Percentiles rank a stretch among this genome's conserved stretches.
phyloP scores from a whole-genome alignment of 2,113 vertebrate species.

The Psilopogon haemacephalus region DNA sequence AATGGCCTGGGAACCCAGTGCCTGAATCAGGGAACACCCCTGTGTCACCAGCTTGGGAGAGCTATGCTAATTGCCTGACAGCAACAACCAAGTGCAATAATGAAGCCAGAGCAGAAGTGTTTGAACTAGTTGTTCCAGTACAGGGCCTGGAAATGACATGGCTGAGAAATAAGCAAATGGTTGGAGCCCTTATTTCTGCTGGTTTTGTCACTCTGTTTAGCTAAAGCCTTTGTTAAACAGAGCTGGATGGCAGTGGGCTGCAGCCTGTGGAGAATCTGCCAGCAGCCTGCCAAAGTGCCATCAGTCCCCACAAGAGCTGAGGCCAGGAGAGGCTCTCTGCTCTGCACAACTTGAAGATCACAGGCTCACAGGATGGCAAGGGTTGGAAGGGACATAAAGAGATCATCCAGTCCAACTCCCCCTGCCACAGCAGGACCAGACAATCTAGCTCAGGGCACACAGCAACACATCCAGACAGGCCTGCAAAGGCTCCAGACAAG shows the following conservation, averaged over 20 bases:
- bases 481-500: too few species aligned
- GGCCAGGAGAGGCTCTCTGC: neutral
- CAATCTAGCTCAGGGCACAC: too few species aligned
- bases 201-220: neutral
- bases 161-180: neutral
- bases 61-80: neutral
- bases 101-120: neutral
- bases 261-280: neutral
- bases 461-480: too few species aligned
- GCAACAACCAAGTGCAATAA: neutral
- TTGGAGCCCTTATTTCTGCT: neutral
- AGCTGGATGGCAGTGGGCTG: neutral
- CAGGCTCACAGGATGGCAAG: too few species aligned
- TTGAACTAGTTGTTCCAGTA: neutral
- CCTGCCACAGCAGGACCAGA: too few species aligned
- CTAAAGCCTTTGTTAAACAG: neutral
- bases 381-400: too few species aligned
- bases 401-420: too few species aligned
- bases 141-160: neutral
- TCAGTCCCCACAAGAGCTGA: neutral
- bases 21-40: slow-evolving; percentile 10
- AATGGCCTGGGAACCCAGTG: neutral
- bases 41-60: slow-evolving; percentile 25
- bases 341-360: neutral
- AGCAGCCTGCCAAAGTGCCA: neutral